These are phyloP conservation scores for Ornithorhynchus anatinus DNA, from an alignment of 2,113 vertebrate species.

Conservation along the genomic window DNA sequence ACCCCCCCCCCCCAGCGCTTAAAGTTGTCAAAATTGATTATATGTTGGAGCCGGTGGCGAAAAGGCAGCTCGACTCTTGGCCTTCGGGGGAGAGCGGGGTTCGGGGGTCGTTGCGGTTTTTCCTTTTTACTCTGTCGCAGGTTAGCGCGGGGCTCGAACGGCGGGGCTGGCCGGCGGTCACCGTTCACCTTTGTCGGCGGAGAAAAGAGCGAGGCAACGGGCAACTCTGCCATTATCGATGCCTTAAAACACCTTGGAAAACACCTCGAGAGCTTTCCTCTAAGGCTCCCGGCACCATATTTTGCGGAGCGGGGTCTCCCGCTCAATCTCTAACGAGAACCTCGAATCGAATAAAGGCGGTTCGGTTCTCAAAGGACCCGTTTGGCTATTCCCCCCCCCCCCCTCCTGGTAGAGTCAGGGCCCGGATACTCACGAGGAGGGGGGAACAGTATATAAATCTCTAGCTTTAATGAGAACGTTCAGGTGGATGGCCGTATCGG, in stretches of 20 bases:
- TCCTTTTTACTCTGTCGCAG: conserved; percentile 6
- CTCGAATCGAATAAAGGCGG: conserved; percentile 48
- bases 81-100: conserved; percentile 19
- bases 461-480: conserved; percentile 47
- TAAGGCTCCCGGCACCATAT: background rate
- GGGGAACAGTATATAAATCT: too few species aligned
- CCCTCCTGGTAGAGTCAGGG: conserved; percentile 29
- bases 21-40: conserved; percentile 45
- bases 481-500: conserved; percentile 60
- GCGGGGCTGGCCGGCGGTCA: conserved; percentile 36
- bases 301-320: conserved; percentile 36
- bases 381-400: conserved; percentile 39
- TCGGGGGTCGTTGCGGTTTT: background rate
- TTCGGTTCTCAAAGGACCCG: conserved; percentile 46
- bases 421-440: conserved; percentile 27
- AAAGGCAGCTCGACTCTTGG: conserved; percentile 36
- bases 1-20: conserved; percentile 8
- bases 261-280: conserved; percentile 10
- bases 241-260: conserved; percentile 41
- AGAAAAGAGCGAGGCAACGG: conserved; percentile 31
- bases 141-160: conserved; percentile 12
- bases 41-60: conserved; percentile 29
- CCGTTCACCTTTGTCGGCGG: conserved; percentile 35
- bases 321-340: conserved; percentile 57
- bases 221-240: conserved; percentile 21